phyloP scores from a whole-genome alignment of 2,888 invertebrate genomes.

The Phalera bucephala region DNA sequence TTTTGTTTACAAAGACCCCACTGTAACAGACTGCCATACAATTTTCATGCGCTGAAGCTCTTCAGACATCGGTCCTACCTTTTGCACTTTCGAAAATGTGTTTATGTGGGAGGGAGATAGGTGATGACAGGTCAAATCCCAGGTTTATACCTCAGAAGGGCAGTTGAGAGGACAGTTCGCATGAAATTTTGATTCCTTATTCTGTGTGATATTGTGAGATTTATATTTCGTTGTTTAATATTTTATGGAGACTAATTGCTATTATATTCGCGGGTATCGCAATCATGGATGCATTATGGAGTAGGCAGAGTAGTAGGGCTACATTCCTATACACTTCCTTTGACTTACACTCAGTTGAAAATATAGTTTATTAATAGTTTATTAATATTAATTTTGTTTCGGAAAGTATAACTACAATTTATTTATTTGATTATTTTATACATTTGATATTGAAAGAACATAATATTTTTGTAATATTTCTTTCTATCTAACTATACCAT shows the following conservation, averaged over 20 bases:
- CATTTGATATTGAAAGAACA: too few species aligned
- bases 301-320: too few species aligned
- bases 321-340: too few species aligned
- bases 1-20: constrained; percentile 73
- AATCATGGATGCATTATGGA: too few species aligned
- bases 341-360: too few species aligned
- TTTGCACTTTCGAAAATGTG: constrained; percentile 4
- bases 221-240: constrained; percentile 27
- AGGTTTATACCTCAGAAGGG: constrained; percentile 39
- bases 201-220: constrained; percentile 38
- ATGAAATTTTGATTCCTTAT: constrained; percentile 54
- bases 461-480: too few species aligned
- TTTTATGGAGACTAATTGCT: constrained; percentile 22
- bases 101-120: constrained; percentile 32
- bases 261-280: too few species aligned
- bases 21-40: constrained; percentile 58
- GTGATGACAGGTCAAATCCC: constrained; percentile 51
- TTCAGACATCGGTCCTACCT: constrained; percentile 14
- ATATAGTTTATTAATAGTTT: too few species aligned
- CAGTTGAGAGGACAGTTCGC: constrained; percentile 50
- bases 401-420: too few species aligned
- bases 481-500: too few species aligned
- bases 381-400: too few species aligned
- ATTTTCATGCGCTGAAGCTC: constrained; percentile 51
- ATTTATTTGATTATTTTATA: too few species aligned